Base-by-base conservation (phyloP, 2,113 vertebrate genomes). In the Brienomyrus longianalis region DNA sequence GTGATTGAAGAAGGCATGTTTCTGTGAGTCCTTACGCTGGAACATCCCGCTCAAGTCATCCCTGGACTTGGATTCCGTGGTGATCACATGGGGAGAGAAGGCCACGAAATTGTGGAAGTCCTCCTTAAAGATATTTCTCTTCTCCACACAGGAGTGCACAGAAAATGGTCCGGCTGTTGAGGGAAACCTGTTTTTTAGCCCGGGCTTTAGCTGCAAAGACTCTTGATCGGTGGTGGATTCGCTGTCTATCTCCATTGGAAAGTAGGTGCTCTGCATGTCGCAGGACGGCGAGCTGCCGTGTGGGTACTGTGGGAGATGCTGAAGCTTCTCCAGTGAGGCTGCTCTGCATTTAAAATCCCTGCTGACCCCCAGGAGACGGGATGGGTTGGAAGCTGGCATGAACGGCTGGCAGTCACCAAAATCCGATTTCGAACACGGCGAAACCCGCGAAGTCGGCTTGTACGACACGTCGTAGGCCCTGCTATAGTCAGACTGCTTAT, bases 231-330 rank as follows among this genome's bases (percentile, higher is more conserved):
- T 96, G 17, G 94, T 91, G 5, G 97, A 96, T 23, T 97, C 97
- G 0, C 95, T 97, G 89, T 97, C 97, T 0, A 97, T 96, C 92
- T 98, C 97, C 96, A 97, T 96, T 89, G 98, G 98, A 90, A 99
- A 96, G 90, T 98, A 98, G 0, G 98, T 97, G 50, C 97, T 97
- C 94, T 98, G 97, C 97, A 98, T 98, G 90, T 97, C 97, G 0
- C 97, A 97, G 0, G 96, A 94, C 0, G 95, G 96, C 0, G 97
- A 96, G 0, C 95, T 95, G 92, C 95, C 89, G 0, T 94, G 95
- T 0, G 95, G 89, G 89, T 97, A 98, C 3, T 97, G 96, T 0
- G 96, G 97, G 90, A 97, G 92, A 0, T 96, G 96, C 92, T 97
- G 98, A 87, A 97, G 94, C 91, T 98, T 95, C 91, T 98, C 98